phyloP scores from a whole-genome alignment of 2,888 invertebrate genomes.

The Poecilus cupreus region DNA sequence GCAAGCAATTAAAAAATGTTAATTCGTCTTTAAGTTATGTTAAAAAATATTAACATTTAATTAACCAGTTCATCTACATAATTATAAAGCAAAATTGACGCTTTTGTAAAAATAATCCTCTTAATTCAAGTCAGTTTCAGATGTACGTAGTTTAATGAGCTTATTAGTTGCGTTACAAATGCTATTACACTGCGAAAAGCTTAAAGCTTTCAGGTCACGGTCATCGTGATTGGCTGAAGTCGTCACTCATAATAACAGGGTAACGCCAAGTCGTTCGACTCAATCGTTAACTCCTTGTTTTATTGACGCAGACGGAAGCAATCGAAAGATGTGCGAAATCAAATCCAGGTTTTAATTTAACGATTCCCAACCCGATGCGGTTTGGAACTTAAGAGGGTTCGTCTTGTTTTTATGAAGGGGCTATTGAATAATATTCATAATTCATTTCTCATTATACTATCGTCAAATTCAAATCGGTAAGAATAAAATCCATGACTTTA shows the following conservation, averaged over 20 bases:
- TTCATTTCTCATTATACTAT: neutral
- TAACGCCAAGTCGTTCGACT: neutral
- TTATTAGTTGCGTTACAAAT: conserved; percentile 15
- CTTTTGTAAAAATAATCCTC: conserved; percentile 13
- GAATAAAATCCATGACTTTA: neutral
- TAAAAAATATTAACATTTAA: neutral
- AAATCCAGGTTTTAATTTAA: neutral
- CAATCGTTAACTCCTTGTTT: conserved; percentile 30
- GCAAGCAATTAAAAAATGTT: neutral
- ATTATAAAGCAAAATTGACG: neutral
- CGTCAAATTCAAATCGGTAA: neutral
- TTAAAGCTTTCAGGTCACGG: conserved; percentile 29
- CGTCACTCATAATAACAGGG: conserved; percentile 9
- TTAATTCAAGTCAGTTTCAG: conserved; percentile 10
- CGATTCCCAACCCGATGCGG: conserved; percentile 10
- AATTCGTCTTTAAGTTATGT: neutral
- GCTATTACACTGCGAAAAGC: neutral
- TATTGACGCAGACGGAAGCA: conserved; percentile 42
- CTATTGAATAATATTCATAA: neutral
- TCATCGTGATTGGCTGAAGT: conserved; percentile 12
- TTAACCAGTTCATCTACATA: neutral
- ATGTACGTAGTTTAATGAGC: conserved; percentile 25
- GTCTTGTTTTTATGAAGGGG: neutral
- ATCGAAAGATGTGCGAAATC: conserved; percentile 39
- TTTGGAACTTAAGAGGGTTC: neutral